Evolutionary conservation across 2,888 invertebrate genomes (phyloP), one percentile per base, ranked within the genome.

Genomic region (Formica aserva): DNA sequence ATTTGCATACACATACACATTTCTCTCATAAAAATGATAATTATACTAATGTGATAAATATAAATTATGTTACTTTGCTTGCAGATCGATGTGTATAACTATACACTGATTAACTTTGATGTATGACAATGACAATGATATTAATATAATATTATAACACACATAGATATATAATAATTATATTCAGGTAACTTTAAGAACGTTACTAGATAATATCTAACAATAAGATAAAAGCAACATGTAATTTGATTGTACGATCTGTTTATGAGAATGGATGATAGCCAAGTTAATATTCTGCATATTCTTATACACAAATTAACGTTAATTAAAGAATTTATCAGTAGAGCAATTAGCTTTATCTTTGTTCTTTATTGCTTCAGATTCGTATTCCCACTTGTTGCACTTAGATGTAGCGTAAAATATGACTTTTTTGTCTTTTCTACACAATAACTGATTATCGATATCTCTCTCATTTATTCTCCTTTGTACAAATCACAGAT

Each of bases 401-500:
- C 71, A 45, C 45, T 80, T 80, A 71, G 60, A 32, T 71, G n/a
- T 57, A 71, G 29, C 22, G 55, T 71, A 71, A 80, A 60, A 75
- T 29, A 75, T 5, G 15, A 32, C 38, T 13, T 41, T 76, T 38
- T 38, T 45, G 2, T 15, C 26, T 35, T 38, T 35, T 82, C 55
- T 32, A 35, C 82, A 75, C 66, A 35, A 75, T 45, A 62, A 41
- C 29, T 66, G 55, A 69, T 57, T 55, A 48, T 55, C 55, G 8
- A 45, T 52, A n/a, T 52, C 15, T 22, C 38, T 80, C 35, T 60
- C 63, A 22, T 67, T 82, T 45, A 65, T 38, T 13, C 48, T 48
- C 26, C 62, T 82, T 62, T 80, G 38, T 63, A 83, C 60, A 80
- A 35, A 80, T 80, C 78, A 80, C 78, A 80, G 78, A 78, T 80